Percentiles rank a stretch among this genome's conserved stretches.
These are phyloP conservation scores for Tipula vernalis DNA, from an alignment of 2,888 invertebrate species.

Conservation along the genomic window DNA sequence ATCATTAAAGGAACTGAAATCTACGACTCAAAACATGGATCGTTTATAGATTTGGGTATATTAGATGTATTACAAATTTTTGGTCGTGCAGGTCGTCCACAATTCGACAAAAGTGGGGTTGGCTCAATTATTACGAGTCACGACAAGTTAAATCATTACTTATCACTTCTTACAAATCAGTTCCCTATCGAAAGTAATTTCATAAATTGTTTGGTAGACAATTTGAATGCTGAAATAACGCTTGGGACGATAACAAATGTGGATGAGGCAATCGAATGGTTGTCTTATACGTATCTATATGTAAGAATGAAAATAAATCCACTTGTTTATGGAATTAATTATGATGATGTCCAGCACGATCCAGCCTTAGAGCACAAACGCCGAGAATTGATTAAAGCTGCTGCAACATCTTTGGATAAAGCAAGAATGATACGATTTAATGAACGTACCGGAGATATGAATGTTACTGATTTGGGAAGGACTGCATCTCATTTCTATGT, in stretches of 20 bases:
- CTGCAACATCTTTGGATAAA: slow-evolving; percentile 78
- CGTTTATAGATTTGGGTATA: slow-evolving; percentile 90
- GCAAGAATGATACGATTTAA: slow-evolving; percentile 92
- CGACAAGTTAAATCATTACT: slow-evolving; percentile 83
- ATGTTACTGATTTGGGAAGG: slow-evolving; percentile 74
- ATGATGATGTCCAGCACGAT: slow-evolving; percentile 55
- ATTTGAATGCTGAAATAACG: slow-evolving; percentile 94
- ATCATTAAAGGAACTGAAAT: slow-evolving; percentile 70
- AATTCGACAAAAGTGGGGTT: slow-evolving; percentile 88
- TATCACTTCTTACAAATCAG: slow-evolving; percentile 88
- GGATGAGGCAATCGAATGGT: slow-evolving; percentile 94
- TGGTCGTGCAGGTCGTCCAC: slow-evolving; percentile 95
- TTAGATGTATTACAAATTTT: slow-evolving; percentile 97
- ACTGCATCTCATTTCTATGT: slow-evolving; percentile 98
- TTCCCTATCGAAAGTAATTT: slow-evolving; percentile 98
- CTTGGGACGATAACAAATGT: slow-evolving; percentile 94
- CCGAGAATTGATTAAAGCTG: slow-evolving; percentile 59
- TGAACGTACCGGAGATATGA: slow-evolving; percentile 66
- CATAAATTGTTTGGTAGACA: slow-evolving; percentile 80
- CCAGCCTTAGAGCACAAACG: slow-evolving; percentile 66
- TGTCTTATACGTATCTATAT: slow-evolving; percentile 92
- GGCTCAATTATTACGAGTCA: slow-evolving; percentile 92
- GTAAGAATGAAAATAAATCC: slow-evolving; percentile 91
- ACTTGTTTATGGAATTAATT: slow-evolving; percentile 53
- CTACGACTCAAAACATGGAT: slow-evolving; percentile 90